phyloP scores from a whole-genome alignment of 2,113 vertebrate species.

The Petromus typicus region DNA sequence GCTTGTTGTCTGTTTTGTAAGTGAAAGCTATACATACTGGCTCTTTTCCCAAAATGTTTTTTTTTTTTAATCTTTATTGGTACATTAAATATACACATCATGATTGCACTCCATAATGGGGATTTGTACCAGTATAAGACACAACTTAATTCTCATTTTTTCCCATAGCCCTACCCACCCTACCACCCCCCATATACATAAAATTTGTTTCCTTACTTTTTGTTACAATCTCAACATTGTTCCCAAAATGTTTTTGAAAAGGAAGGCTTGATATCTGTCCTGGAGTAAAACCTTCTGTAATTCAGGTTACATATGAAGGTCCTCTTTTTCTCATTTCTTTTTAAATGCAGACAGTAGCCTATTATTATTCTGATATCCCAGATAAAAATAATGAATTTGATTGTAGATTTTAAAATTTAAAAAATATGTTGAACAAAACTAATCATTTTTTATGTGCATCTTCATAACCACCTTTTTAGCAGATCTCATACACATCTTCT shows the following conservation, averaged over 20 bases:
- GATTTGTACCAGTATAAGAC: too few species aligned
- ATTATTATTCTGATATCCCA: neutral
- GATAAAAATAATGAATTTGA: neutral
- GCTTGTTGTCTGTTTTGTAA: neutral
- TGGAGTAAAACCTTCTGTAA: neutral
- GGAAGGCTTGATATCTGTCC: neutral
- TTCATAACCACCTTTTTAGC: too few species aligned
- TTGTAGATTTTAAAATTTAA: neutral
- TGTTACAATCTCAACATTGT: too few species aligned
- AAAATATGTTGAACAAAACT: neutral
- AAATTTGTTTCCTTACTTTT: too few species aligned
- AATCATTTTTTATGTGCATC: neutral
- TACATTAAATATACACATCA: too few species aligned
- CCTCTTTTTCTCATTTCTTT: neutral
- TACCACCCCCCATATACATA: too few species aligned
- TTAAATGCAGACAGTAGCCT: neutral
- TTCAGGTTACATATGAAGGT: neutral
- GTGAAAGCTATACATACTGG: neutral
- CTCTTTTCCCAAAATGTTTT: conserved; percentile 8
- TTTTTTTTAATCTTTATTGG: too few species aligned
- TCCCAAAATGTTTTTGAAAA: neutral
- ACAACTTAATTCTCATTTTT: too few species aligned
- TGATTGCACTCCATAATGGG: too few species aligned
- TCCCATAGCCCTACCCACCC: too few species aligned
- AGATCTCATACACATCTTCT: neutral